These are phyloP conservation scores for Zoroaster sp. DNA, from an alignment of 53 echinoderm and acorn worm species.

Conservation along the genomic window DNA sequence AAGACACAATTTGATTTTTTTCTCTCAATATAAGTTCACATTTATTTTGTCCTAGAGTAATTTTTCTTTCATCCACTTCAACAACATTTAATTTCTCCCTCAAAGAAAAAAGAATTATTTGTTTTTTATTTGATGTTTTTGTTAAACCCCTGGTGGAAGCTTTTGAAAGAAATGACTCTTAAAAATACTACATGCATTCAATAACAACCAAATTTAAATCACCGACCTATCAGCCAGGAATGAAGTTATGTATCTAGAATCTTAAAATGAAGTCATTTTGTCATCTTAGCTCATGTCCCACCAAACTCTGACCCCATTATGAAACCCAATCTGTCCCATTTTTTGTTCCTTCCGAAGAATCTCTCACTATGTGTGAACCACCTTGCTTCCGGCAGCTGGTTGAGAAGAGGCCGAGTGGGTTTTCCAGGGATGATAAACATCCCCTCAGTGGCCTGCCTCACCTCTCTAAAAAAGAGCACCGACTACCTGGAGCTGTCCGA, in stretches of 20 bases:
- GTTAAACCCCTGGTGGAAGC: no score
- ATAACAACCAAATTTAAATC: not conserved
- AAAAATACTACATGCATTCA: no score
- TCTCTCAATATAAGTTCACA: not conserved
- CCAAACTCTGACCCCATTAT: slow-evolving; percentile 5
- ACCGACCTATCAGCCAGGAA: not conserved
- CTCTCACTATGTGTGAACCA: not conserved
- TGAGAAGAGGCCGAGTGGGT: not conserved
- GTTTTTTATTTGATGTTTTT: no score
- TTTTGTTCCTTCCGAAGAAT: not conserved
- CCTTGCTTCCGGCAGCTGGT: slow-evolving; percentile 33
- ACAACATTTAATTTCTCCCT: no score
- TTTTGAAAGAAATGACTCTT: no score
- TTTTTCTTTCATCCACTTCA: not conserved
- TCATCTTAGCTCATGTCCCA: not conserved
- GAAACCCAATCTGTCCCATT: not conserved
- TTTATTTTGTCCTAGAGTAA: not conserved
- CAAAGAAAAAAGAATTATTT: no score
- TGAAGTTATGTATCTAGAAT: not conserved
- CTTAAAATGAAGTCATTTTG: not conserved
- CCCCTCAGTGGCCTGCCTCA: not conserved
- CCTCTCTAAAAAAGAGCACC: not conserved
- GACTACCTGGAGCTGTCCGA: not conserved
- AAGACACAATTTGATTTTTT: not conserved
- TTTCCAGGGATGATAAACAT: slow-evolving; percentile 17